Conservation (phyloP, 2,888 invertebrate genomes). For the Scelioninae gen. 1 region DNA sequence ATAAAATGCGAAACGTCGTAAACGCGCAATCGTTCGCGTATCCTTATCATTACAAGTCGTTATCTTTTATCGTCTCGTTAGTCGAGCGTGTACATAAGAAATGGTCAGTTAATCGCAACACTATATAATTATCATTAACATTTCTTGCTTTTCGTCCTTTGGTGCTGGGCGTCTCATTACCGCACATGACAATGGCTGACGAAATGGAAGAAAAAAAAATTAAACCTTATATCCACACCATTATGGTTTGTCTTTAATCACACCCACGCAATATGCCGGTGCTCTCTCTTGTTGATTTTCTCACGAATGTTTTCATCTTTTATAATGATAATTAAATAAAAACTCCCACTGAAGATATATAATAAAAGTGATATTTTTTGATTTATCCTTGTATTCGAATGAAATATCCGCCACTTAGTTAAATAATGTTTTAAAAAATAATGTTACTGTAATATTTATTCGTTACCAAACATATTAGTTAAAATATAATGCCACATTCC, state of each 20-base stretch:
- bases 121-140: slow-evolving; percentile 70
- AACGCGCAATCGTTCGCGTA: slow-evolving; percentile 59
- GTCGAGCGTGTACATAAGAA: slow-evolving; percentile 68
- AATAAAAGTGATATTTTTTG: too few relatives aligned
- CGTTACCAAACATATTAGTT: too few relatives aligned
- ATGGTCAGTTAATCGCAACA: slow-evolving; percentile 64
- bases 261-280: slow-evolving; percentile 43
- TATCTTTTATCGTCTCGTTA: slow-evolving; percentile 71
- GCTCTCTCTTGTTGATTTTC: slow-evolving; percentile 20
- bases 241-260: slow-evolving; percentile 60
- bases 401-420: too few relatives aligned
- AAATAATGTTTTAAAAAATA: too few relatives aligned
- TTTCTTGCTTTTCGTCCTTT: slow-evolving; percentile 58
- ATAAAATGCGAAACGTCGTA: slow-evolving; percentile 55
- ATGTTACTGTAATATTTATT: too few relatives aligned
- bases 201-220: slow-evolving; percentile 44
- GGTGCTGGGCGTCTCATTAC: slow-evolving; percentile 58
- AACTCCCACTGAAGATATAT: too few relatives aligned
- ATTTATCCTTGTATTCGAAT: too few relatives aligned
- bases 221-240: slow-evolving; percentile 63
- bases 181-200: slow-evolving; percentile 64
- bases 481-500: too few relatives aligned
- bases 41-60: slow-evolving; percentile 70
- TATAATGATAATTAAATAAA: background rate
- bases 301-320: slow-evolving; percentile 15